Percentiles rank a stretch among this genome's conserved stretches.
phyloP scores from a whole-genome alignment of 2,113 vertebrate genomes.

The Ptilorrhoa leucosticta region DNA sequence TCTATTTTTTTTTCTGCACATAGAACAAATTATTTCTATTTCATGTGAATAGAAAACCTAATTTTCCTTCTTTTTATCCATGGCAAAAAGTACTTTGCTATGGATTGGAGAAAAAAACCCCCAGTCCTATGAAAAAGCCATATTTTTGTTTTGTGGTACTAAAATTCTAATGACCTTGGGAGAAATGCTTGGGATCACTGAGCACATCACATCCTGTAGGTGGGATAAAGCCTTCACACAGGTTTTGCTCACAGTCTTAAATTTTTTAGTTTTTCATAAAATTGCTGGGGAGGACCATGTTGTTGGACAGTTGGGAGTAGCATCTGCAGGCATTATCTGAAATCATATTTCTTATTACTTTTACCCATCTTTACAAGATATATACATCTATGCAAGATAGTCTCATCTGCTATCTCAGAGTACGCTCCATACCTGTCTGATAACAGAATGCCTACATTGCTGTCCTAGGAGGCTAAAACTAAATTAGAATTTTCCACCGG shows the following conservation, averaged over 20 bases:
- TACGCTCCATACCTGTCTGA: background rate
- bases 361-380: background rate
- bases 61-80: background rate
- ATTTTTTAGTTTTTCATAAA: background rate
- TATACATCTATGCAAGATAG: no score
- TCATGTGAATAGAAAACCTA: background rate
- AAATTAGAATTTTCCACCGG: background rate
- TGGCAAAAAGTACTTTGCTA: background rate
- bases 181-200: background rate
- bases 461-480: background rate
- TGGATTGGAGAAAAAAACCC: accelerated
- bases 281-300: background rate
- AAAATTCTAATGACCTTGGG: background rate
- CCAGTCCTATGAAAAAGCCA: background rate
- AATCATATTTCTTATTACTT: background rate
- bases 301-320: background rate
- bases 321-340: background rate
- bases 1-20: background rate
- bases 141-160: background rate
- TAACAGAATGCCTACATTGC: background rate
- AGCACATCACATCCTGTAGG: background rate
- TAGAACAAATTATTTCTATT: background rate
- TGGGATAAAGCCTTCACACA: background rate
- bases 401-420: background rate
- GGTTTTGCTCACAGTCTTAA: background rate